Percentiles rank a stretch among this genome's conserved stretches.
Evolutionary conservation across 1,140 invertebrate species (phyloP).

Genomic region (Drosophila orosa): DNA sequence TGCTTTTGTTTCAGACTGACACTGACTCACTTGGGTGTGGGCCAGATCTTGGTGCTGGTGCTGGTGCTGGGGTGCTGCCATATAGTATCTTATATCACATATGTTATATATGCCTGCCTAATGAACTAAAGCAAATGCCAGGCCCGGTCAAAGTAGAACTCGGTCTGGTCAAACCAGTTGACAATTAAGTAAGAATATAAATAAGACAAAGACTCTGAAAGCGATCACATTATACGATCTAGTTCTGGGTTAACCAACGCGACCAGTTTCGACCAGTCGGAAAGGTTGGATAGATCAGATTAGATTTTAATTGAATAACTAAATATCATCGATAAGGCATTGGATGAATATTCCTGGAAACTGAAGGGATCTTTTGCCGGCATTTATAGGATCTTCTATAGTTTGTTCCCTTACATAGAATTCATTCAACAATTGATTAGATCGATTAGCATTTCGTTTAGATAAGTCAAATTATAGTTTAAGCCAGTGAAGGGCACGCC

Average conservation of each 20-base stretch:
- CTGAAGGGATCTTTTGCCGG: neutral
- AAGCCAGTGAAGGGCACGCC: no score
- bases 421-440: neutral
- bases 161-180: conserved; percentile 74
- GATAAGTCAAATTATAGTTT: no score
- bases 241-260: conserved; percentile 41
- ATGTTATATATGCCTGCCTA: conserved; percentile 14
- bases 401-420: neutral
- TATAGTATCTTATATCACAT: conserved; percentile 5
- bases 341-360: neutral
- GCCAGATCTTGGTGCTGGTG: conserved; percentile 15
- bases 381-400: neutral
- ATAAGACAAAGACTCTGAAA: conserved; percentile 36
- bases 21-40: conserved; percentile 43
- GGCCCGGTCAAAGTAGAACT: conserved; percentile 62
- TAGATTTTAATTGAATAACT: conserved; percentile 6
- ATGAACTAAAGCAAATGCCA: conserved; percentile 68
- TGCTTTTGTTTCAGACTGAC: conserved; percentile 53
- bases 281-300: conserved; percentile 34
- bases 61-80: conserved; percentile 10
- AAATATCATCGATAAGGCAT: conserved; percentile 14
- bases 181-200: conserved; percentile 57
- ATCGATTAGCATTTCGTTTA: no score
- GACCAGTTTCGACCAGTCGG: conserved; percentile 43
- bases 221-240: conserved; percentile 62